Evolutionary conservation across 1,140 invertebrate genomes (phyloP).

Genomic region (Drosophila pruinosa): DNA sequence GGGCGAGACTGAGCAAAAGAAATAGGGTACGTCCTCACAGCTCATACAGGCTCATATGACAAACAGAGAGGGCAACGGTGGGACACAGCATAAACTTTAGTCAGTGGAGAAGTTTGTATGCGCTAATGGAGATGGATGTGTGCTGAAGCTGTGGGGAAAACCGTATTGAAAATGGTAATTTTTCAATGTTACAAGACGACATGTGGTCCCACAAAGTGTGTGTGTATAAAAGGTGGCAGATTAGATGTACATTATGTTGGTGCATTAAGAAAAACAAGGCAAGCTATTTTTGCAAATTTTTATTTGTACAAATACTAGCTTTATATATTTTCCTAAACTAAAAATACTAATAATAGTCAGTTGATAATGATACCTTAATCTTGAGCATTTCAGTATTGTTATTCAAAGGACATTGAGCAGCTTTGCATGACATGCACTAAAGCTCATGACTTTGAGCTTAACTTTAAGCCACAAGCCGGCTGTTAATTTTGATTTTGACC

Average conservation of each 20-base stretch:
- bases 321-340: too few relatives aligned
- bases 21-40: background rate
- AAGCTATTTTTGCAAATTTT: too few relatives aligned
- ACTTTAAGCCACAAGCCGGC: background rate
- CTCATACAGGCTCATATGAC: slow-evolving; percentile 6
- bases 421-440: too few relatives aligned
- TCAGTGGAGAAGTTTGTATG: slow-evolving; percentile 63
- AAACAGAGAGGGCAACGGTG: background rate
- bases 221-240: slow-evolving; percentile 7
- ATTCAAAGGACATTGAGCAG: background rate
- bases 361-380: too few relatives aligned
- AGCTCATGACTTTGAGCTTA: background rate
- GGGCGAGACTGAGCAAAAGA: background rate
- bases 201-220: slow-evolving; percentile 29
- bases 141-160: slow-evolving; percentile 38
- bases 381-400: too few relatives aligned
- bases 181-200: slow-evolving; percentile 63
- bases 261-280: too few relatives aligned
- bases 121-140: slow-evolving; percentile 74
- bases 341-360: too few relatives aligned
- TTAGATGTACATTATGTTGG: background rate
- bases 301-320: too few relatives aligned
- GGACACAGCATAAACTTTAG: slow-evolving; percentile 21
- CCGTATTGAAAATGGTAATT: slow-evolving; percentile 64
- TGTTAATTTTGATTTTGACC: background rate